phyloP scores from a whole-genome alignment of 2,888 invertebrate species.

The Phalera bucephala region DNA sequence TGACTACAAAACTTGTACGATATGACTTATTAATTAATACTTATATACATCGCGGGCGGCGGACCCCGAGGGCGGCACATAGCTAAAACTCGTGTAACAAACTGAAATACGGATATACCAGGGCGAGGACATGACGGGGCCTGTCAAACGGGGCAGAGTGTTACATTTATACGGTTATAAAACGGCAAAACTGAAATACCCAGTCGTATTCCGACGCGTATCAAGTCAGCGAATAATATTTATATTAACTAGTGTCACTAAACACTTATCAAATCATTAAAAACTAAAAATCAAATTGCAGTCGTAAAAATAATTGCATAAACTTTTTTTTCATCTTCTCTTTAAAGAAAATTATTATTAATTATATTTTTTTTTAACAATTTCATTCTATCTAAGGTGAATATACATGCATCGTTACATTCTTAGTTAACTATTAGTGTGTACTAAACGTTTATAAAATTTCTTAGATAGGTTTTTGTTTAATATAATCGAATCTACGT shows the following conservation, averaged over 20 bases:
- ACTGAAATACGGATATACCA: too few species aligned
- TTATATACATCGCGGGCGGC: slow-evolving; percentile 36
- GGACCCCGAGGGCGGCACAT: slow-evolving; percentile 17
- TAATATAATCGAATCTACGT: slow-evolving; percentile 61
- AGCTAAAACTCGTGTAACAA: slow-evolving; percentile 3
- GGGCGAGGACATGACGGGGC: slow-evolving; percentile 16
- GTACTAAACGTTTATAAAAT: slow-evolving; percentile 71
- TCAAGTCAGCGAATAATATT: slow-evolving; percentile 41
- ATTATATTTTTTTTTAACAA: slow-evolving; percentile 41
- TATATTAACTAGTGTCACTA: slow-evolving; percentile 35
- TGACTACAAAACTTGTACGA: slow-evolving; percentile 60
- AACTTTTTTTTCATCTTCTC: slow-evolving; percentile 34
- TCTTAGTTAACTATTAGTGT: slow-evolving; percentile 59
- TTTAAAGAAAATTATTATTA: slow-evolving; percentile 36
- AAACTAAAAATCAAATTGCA: slow-evolving; percentile 41
- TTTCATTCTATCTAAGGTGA: slow-evolving; percentile 70
- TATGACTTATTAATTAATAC: slow-evolving; percentile 51
- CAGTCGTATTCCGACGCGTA: slow-evolving; percentile 27
- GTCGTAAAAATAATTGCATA: slow-evolving; percentile 46
- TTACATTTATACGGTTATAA: slow-evolving; percentile 23
- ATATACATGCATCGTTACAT: slow-evolving; percentile 64
- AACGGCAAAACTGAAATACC: slow-evolving; percentile 30
- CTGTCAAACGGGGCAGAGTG: slow-evolving; percentile 25
- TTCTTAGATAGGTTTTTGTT: slow-evolving; percentile 48
- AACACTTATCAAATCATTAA: slow-evolving; percentile 48